phyloP scores from a whole-genome alignment of 2,113 vertebrate species.

The Apus apus region DNA sequence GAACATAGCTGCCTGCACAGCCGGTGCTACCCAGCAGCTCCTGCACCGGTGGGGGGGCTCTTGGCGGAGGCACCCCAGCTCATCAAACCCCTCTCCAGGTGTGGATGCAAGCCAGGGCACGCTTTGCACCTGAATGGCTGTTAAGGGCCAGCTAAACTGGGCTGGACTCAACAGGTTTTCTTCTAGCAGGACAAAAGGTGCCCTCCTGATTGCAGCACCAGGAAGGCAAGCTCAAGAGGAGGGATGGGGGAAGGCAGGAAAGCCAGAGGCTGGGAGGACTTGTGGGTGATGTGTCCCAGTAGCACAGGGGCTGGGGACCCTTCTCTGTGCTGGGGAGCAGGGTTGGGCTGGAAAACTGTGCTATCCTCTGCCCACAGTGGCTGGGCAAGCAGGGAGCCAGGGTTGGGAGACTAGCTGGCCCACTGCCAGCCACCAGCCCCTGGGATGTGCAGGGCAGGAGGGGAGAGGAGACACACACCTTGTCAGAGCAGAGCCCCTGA shows the following conservation, averaged over 20 bases:
- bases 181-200: constrained; percentile 1
- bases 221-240: accelerated
- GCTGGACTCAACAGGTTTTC: constrained; percentile 15
- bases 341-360: background rate
- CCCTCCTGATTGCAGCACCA: background rate
- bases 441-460: background rate
- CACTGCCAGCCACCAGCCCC: background rate
- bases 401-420: too few species aligned
- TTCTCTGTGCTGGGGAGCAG: background rate
- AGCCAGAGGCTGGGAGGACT: background rate
- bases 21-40: background rate
- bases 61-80: background rate
- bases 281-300: background rate
- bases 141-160: background rate
- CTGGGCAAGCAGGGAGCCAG: background rate
- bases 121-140: background rate
- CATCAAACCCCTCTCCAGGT: accelerated
- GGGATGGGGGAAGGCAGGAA: background rate
- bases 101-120: accelerated
- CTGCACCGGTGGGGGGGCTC: accelerated
- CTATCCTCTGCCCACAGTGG: accelerated
- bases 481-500: background rate
- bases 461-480: background rate
- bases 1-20: background rate
- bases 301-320: accelerated